Conservation (phyloP, 2,113 vertebrate genomes). For the Nycticryphes semicollaris region DNA sequence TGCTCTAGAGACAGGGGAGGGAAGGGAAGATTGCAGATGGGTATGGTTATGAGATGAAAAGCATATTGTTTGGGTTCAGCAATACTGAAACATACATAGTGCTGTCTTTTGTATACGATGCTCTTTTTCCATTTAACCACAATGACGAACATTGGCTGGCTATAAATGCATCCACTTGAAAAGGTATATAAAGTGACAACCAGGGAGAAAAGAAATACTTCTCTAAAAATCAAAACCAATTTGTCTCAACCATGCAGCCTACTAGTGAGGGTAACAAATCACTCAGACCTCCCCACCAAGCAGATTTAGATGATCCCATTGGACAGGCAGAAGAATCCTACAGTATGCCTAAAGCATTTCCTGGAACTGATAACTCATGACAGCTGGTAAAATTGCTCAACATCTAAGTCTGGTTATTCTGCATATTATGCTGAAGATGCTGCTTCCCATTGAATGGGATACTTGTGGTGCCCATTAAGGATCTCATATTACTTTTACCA, state of each 20-base stretch:
- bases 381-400: not conserved
- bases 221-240: not conserved
- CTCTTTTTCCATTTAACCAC: not conserved
- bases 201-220: not conserved
- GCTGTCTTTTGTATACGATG: not conserved
- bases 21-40: not conserved
- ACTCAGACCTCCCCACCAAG: not conserved
- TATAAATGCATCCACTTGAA: not conserved
- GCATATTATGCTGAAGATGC: not conserved
- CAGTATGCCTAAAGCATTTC: not conserved
- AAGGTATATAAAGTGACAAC: not conserved
- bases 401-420: not conserved
- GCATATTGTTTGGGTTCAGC: not conserved
- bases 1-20: not conserved
- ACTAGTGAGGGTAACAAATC: not conserved
- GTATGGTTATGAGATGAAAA: not conserved
- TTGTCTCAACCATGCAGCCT: not conserved
- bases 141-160: not conserved
- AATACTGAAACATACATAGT: not conserved
- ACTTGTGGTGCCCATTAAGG: not conserved
- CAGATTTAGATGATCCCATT: not conserved
- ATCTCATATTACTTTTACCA: not conserved
- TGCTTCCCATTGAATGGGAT: not conserved
- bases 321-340: not conserved
- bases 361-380: not conserved